These are phyloP conservation scores for Cydia fagiglandana DNA, from an alignment of 1,140 invertebrate species.

Conservation along the genomic window DNA sequence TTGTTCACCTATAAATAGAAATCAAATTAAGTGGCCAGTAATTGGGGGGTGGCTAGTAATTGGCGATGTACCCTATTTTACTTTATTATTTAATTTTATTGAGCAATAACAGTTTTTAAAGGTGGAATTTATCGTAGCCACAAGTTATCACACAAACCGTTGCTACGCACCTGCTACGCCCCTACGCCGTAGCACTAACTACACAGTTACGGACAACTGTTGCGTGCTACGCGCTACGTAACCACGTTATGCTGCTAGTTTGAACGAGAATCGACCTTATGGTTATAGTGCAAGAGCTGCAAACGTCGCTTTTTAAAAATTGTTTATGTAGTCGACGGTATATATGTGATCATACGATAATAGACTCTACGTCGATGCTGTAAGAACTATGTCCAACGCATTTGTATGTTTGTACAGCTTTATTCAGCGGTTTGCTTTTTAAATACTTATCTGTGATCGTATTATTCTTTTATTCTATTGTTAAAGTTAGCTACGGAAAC, in stretches of 20 bases:
- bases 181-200: background rate
- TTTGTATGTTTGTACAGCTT: background rate
- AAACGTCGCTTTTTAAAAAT: background rate
- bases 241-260: background rate
- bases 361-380: background rate
- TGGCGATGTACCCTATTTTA: too few species aligned
- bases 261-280: background rate
- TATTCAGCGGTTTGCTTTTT: background rate
- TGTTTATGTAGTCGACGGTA: background rate
- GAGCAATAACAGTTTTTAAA: too few species aligned
- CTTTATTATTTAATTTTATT: too few species aligned
- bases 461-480: constrained; percentile 10
- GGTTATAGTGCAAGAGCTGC: background rate
- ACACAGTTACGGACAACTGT: constrained; percentile 9
- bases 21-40: too few species aligned
- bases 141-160: background rate
- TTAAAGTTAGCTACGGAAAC: background rate
- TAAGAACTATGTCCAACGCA: background rate
- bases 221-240: constrained; percentile 8
- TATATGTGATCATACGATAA: background rate
- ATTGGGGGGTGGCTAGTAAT: too few species aligned
- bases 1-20: too few species aligned
- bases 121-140: too few species aligned
- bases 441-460: background rate
- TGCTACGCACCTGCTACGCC: constrained; percentile 13